These are phyloP conservation scores for Sebastes cheni DNA, from an alignment of 2,797 vertebrate genomes.

Conservation along the genomic window DNA sequence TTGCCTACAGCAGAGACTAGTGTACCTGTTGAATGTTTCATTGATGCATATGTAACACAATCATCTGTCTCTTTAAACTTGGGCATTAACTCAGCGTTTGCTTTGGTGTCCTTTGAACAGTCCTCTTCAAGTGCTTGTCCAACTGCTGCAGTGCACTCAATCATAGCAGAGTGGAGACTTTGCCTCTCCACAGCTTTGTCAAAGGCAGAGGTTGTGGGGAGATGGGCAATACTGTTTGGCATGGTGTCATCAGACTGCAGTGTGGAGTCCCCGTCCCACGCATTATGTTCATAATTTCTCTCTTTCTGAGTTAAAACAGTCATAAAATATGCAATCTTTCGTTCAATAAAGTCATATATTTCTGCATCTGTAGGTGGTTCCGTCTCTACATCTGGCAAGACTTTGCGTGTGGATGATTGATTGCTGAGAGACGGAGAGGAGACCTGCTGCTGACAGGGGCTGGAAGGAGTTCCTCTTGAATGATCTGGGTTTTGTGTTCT, in stretches of 20 bases:
- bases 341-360: neutral
- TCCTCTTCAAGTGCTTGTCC: neutral
- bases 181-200: neutral
- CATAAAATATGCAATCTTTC: rapidly evolving
- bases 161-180: no score
- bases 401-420: neutral
- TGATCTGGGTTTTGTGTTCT: neutral
- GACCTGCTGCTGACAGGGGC: neutral
- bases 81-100: neutral
- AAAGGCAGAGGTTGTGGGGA: neutral
- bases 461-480: neutral
- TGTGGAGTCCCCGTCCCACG: rapidly evolving
- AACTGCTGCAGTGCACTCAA: neutral
- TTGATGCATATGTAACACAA: neutral
- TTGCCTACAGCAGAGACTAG: neutral
- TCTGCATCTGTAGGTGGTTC: neutral
- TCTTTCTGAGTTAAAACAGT: neutral
- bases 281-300: neutral
- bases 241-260: neutral
- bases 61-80: neutral
- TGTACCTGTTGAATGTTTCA: slow-evolving; percentile 35
- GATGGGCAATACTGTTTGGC: neutral
- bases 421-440: rapidly evolving
- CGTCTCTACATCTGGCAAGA: neutral
- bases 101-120: neutral